Base-by-base conservation (phyloP, 1,140 invertebrate genomes). In the Artemia franciscana region DNA sequence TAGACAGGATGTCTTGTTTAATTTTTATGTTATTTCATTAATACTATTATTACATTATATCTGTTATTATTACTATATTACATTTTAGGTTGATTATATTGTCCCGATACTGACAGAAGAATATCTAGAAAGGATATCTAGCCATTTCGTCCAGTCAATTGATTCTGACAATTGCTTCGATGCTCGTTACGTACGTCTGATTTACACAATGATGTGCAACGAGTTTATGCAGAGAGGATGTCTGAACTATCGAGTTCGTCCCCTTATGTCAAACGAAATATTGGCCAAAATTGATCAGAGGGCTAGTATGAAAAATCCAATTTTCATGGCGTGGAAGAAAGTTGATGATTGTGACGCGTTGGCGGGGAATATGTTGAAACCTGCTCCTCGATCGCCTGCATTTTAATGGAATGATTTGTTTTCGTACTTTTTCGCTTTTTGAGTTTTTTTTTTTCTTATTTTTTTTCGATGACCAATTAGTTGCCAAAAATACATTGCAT, bases 1-100 rank as follows among this genome's bases (percentile, higher is more conserved):
- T n/a, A n/a, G n/a, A n/a, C n/a, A n/a, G n/a, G n/a, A n/a, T n/a
- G n/a, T n/a, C n/a, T n/a, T n/a, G n/a, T n/a, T n/a, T n/a, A n/a
- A n/a, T n/a, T n/a, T n/a, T n/a, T n/a, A n/a, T n/a, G n/a, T n/a
- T n/a, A n/a, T n/a, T n/a, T n/a, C n/a, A n/a, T n/a, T n/a, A n/a
- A n/a, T n/a, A n/a, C n/a, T n/a, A n/a, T n/a, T n/a, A n/a, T n/a
- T n/a, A n/a, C n/a, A n/a, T n/a, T n/a, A n/a, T n/a, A n/a, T n/a
- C n/a, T n/a, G n/a, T n/a, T n/a, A n/a, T n/a, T n/a, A n/a, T n/a
- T n/a, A n/a, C n/a, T n/a, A n/a, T n/a, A n/a, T n/a, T 51, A 51
- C 21, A 12, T 51, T 51, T 51, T 21, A 60, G 60, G 60, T 60
- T 26, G 60, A 60, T 60, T 60, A 24, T 21, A 60, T 60, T 25